A percentile compares a stretch with the other conserved stretches of the same genome.
phyloP scores from a whole-genome alignment of 2,797 vertebrate genomes.

The Eulemur coronatus region DNA sequence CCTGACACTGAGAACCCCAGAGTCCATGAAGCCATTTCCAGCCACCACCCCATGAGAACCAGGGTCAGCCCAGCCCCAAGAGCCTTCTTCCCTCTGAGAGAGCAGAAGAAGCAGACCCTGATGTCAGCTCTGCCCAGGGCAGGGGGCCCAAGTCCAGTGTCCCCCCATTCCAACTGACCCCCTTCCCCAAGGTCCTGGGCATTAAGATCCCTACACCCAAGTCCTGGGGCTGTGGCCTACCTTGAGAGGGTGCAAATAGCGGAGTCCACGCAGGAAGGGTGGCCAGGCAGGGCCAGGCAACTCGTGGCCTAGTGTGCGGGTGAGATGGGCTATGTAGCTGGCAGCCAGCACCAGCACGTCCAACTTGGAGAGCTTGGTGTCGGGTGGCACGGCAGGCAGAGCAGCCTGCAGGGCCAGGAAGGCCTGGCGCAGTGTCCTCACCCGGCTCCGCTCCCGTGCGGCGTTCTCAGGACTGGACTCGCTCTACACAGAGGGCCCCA shows the following conservation, averaged over 20 bases:
- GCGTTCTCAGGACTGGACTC: slow-evolving; percentile 89
- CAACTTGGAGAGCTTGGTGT: slow-evolving; percentile 93
- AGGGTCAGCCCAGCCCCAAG: background rate
- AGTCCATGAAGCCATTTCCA: background rate
- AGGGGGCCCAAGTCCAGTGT: background rate
- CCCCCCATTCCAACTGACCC: background rate
- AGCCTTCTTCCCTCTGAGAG: background rate
- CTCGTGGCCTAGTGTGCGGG: slow-evolving; percentile 87
- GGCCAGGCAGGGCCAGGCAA: slow-evolving; percentile 73
- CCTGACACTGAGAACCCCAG: background rate
- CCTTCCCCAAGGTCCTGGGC: background rate
- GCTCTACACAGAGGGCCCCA: slow-evolving; percentile 7
- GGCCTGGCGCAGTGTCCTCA: slow-evolving; percentile 90
- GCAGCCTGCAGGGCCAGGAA: slow-evolving; percentile 92
- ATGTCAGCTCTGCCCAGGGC: background rate
- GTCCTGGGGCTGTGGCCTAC: slow-evolving; percentile 71
- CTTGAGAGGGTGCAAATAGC: slow-evolving; percentile 92
- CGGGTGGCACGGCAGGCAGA: slow-evolving; percentile 90
- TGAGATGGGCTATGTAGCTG: slow-evolving; percentile 92
- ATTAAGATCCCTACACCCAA: background rate
- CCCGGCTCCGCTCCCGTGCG: slow-evolving; percentile 89
- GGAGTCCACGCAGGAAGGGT: slow-evolving; percentile 81
- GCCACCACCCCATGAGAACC: background rate
- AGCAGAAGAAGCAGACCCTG: background rate
- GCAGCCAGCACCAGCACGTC: slow-evolving; percentile 92